Evolutionary conservation across 2,888 invertebrate genomes (phyloP).

Genomic region (Leptopilina drosophilae): DNA sequence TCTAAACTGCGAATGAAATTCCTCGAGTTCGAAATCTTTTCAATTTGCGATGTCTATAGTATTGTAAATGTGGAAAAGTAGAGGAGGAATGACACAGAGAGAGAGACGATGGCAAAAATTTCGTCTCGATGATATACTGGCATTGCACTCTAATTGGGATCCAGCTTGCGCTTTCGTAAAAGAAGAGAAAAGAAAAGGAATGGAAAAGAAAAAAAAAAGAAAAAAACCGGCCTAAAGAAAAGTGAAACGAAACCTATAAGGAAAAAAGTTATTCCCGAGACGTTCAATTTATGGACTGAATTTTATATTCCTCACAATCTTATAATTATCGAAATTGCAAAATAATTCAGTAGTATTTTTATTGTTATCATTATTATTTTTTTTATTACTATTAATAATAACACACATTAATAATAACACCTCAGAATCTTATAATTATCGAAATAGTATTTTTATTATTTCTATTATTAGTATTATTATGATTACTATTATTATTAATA

Average conservation of each 20-base stretch:
- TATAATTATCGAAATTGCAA: constrained; percentile 6
- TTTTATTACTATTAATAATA: no score
- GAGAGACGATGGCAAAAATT: constrained; percentile 36
- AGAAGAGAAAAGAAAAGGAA: neutral
- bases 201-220: no score
- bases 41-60: constrained; percentile 2
- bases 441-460: no score
- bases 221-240: constrained; percentile 1
- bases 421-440: no score
- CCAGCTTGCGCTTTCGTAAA: constrained; percentile 28
- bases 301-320: neutral
- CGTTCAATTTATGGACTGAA: constrained; percentile 27
- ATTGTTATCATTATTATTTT: neutral
- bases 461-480: no score
- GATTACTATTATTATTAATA: no score
- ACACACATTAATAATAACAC: no score
- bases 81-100: constrained; percentile 20
- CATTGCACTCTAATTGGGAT: constrained; percentile 39
- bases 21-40: constrained; percentile 5
- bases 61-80: constrained; percentile 21
- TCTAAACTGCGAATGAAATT: neutral
- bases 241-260: constrained; percentile 22
- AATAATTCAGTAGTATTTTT: neutral
- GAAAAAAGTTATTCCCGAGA: constrained; percentile 22
- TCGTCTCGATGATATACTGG: constrained; percentile 24